phyloP scores from a whole-genome alignment of 2,113 vertebrate species.

The Laticauda laticaudata region DNA sequence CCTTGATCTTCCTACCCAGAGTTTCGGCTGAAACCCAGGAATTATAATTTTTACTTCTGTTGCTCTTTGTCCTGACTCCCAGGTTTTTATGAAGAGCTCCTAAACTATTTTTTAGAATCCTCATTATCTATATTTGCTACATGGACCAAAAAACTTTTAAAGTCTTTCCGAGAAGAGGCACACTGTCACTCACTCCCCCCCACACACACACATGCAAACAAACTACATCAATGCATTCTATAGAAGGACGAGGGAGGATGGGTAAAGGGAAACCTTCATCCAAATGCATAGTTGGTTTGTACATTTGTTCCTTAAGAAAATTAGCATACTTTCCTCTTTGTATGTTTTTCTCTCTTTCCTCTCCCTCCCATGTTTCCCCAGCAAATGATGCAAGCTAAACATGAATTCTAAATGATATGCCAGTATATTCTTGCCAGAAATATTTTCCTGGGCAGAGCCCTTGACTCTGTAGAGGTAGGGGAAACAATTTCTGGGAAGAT shows the following conservation, averaged over 20 bases:
- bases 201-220: neutral
- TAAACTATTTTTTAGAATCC: neutral
- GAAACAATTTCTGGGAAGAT: too few species aligned
- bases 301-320: neutral
- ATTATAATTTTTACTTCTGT: neutral
- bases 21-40: neutral
- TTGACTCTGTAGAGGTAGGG: neutral
- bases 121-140: neutral
- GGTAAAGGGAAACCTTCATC: neutral
- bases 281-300: neutral
- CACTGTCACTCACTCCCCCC: neutral
- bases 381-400: neutral
- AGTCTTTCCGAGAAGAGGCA: neutral
- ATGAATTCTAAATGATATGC: neutral
- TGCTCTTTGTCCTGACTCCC: neutral
- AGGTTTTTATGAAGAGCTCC: neutral
- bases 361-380: neutral
- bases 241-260: neutral
- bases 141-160: neutral
- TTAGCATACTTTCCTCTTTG: neutral
- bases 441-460: neutral
- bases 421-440: neutral
- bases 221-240: conserved; percentile 2
- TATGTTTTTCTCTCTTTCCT: neutral
- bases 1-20: neutral